Evolutionary conservation across 2,113 vertebrate genomes (phyloP).

Genomic region (Pycnonotus jocosus): DNA sequence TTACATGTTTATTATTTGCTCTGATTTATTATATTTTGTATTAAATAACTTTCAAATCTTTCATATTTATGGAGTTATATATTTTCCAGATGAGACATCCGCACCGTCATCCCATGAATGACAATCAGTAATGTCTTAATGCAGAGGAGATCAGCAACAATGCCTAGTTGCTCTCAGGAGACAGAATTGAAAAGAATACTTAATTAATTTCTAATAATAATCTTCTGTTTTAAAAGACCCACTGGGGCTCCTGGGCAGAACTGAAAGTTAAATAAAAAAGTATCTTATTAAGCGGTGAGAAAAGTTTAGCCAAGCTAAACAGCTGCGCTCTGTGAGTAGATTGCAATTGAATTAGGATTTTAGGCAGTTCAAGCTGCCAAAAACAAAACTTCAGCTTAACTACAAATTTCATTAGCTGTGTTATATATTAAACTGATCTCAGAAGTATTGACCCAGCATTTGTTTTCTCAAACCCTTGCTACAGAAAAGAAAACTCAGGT

Average conservation of each 20-base stretch:
- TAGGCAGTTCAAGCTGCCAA: slow-evolving; percentile 16
- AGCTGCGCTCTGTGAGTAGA: not conserved
- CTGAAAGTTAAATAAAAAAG: slow-evolving; percentile 67
- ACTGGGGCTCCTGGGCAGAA: slow-evolving; percentile 44
- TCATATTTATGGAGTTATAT: slow-evolving; percentile 37
- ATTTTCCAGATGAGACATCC: slow-evolving; percentile 36
- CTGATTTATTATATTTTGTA: slow-evolving; percentile 28
- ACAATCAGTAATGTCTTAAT: slow-evolving; percentile 60
- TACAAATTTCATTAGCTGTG: slow-evolving; percentile 22
- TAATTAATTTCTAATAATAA: slow-evolving; percentile 72
- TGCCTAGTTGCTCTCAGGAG: slow-evolving; percentile 48
- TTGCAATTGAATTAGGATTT: slow-evolving; percentile 39
- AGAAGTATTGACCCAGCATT: not conserved
- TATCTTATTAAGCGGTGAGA: slow-evolving; percentile 41
- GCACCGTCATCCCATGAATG: not conserved
- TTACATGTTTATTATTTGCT: slow-evolving; percentile 25
- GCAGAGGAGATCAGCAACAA: slow-evolving; percentile 24
- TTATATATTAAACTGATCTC: not conserved
- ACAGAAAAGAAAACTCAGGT: not conserved
- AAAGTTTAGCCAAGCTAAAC: slow-evolving; percentile 59
- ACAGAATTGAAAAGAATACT: slow-evolving; percentile 57
- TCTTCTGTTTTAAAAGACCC: slow-evolving; percentile 54
- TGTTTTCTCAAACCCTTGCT: not conserved
- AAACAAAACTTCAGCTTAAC: slow-evolving; percentile 37
- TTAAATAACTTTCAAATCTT: slow-evolving; percentile 41